phyloP scores from a whole-genome alignment of 2,797 vertebrate species.

The Rhynchotus rufescens region DNA sequence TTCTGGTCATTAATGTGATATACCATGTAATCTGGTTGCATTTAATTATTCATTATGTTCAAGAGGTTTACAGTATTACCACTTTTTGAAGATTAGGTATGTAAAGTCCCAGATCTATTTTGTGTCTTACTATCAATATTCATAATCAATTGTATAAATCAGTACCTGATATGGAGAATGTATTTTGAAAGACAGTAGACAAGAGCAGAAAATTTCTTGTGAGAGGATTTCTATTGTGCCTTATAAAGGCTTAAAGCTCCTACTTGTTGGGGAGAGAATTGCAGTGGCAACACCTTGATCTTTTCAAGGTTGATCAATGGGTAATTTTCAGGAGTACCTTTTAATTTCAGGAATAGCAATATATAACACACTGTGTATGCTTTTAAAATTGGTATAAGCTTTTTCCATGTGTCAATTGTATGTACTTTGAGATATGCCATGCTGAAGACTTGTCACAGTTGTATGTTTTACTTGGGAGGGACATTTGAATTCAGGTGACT shows the following conservation, averaged over 20 bases:
- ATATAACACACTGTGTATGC: rapidly evolving
- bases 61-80: constrained; percentile 34
- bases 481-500: background rate
- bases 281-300: background rate
- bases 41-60: constrained; percentile 63
- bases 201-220: background rate
- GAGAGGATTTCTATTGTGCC: background rate
- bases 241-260: background rate
- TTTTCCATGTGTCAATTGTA: background rate
- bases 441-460: background rate
- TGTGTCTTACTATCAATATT: constrained; percentile 11
- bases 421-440: rapidly evolving
- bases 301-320: background rate
- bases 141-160: constrained; percentile 5
- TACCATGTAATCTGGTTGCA: constrained; percentile 22
- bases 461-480: background rate
- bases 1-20: constrained; percentile 38
- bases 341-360: background rate
- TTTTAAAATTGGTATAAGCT: background rate
- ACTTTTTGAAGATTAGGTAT: constrained; percentile 21
- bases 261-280: background rate
- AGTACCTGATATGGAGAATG: background rate
- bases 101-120: background rate
- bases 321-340: background rate
- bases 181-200: background rate